Evolutionary conservation across 1,140 invertebrate genomes (phyloP), one percentile per base, ranked within the genome.

Genomic region (Orius insidiosus): DNA sequence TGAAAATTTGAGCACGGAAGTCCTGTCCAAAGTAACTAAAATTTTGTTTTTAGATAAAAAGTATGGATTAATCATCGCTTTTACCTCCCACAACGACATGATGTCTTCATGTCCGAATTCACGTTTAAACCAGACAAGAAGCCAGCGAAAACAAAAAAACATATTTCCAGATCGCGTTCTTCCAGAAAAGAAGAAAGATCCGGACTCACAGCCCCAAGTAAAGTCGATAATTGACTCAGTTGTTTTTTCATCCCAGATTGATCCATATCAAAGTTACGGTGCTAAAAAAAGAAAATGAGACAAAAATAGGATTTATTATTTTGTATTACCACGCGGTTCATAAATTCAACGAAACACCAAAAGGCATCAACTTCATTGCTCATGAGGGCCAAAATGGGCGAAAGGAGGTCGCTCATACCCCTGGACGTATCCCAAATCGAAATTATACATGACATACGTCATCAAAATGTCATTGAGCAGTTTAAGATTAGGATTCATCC

Each of bases 381-480:
- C 70, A 94, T 75, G 9, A 97, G 71, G 58, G 84, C 78, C 24
- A 98, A 67, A 53, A 99, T 80, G 1, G 94, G 94, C 11, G 90
- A 85, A 30, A 98, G 65, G 37, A 98, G 69, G 67, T 99, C 95
- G 58, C 87, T 94, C 95, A 99, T 99, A 11, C 95, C 87, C n/a
- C 63, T 88, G 85, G 1, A 92, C 85, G 57, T 90, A 89, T 55
- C 92, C 93, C 49, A 98, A 66, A 68, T 98, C 94, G 66, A 98
- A 98, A 66, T 98, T 96, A 60, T 96, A 97, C 93, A 98, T 97
- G n/a, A 92, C 81, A 62, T 98, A 98, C 0, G 94, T 98, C 86
- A 98, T 94, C 1, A 99, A 68, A 57, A 98, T 88, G 58, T 96
- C 86, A 55, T 83, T 76, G 1, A 98, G 63, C 13, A 83, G 70